Percentiles rank a stretch among this genome's conserved stretches.
Conservation (phyloP, 2,797 vertebrate species). For the Alosa sapidissima region DNA sequence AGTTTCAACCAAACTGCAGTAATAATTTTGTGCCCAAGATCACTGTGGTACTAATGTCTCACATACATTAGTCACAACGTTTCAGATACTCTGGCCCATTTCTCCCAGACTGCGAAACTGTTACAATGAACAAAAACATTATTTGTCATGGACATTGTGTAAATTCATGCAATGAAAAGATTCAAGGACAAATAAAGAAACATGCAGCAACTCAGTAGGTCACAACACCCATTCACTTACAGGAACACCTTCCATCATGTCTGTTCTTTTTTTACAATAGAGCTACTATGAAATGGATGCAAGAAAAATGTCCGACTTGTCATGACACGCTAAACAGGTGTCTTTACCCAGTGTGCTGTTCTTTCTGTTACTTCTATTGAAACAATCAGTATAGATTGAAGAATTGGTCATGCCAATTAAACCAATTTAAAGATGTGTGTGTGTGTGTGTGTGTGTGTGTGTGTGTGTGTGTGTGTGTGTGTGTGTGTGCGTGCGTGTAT, state of each 20-base stretch:
- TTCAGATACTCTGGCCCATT: not conserved
- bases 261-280: too few relatives aligned
- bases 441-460: not conserved
- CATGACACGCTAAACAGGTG: not conserved
- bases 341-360: not conserved
- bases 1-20: not conserved
- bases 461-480: not conserved
- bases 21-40: not conserved
- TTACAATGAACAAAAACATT: not conserved
- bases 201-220: not conserved
- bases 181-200: not conserved
- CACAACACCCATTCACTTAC: not conserved
- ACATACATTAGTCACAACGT: not conserved
- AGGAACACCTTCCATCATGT: not conserved
- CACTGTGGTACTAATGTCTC: not conserved
- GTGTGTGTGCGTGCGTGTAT: not conserved
- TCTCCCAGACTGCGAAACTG: not conserved
- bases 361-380: not conserved
- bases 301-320: too few relatives aligned
- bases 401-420: too few relatives aligned
- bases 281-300: too few relatives aligned
- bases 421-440: too few relatives aligned
- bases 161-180: not conserved
- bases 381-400: not conserved
- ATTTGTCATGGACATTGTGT: not conserved